Conservation (phyloP, 2,113 vertebrate genomes). For the Recurvirostra avosetta region DNA sequence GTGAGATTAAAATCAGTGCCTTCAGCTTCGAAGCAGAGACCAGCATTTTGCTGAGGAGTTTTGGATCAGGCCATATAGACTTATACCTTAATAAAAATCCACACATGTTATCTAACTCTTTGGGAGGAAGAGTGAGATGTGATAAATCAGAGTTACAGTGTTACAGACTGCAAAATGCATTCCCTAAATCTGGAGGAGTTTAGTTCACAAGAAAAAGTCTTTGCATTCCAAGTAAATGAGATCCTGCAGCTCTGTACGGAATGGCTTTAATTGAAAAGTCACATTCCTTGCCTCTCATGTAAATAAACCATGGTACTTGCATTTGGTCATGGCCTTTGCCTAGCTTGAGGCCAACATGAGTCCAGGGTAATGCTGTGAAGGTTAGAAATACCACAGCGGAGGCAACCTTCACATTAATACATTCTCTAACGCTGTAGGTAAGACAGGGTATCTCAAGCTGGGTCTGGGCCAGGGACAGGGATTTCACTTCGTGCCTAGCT, state of each 20-base stretch:
- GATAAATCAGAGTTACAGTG: not conserved
- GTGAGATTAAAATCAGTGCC: not conserved
- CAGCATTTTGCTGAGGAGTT: not conserved
- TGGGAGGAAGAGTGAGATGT: not conserved
- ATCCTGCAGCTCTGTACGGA: constrained; percentile 14
- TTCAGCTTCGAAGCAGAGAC: not conserved
- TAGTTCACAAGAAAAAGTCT: not conserved
- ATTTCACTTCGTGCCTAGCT: not conserved
- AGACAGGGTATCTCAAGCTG: not conserved
- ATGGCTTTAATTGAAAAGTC: constrained; percentile 37
- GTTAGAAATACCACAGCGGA: not conserved
- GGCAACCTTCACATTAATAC: not conserved
- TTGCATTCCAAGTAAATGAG: constrained; percentile 47
- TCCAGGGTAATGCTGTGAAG: not conserved
- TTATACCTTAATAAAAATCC: not conserved
- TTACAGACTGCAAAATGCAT: not conserved
- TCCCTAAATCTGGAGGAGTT: constrained; percentile 9
- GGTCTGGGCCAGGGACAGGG: not conserved
- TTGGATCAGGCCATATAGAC: not conserved
- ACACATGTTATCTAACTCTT: constrained; percentile 9
- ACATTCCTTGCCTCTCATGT: not conserved
- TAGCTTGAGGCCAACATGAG: not conserved
- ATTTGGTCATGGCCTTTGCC: not conserved
- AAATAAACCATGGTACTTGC: constrained; percentile 24
- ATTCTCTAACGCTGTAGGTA: not conserved